These are phyloP conservation scores for Homarus gammarus DNA, from an alignment of 2,888 invertebrate species.

Conservation along the genomic window DNA sequence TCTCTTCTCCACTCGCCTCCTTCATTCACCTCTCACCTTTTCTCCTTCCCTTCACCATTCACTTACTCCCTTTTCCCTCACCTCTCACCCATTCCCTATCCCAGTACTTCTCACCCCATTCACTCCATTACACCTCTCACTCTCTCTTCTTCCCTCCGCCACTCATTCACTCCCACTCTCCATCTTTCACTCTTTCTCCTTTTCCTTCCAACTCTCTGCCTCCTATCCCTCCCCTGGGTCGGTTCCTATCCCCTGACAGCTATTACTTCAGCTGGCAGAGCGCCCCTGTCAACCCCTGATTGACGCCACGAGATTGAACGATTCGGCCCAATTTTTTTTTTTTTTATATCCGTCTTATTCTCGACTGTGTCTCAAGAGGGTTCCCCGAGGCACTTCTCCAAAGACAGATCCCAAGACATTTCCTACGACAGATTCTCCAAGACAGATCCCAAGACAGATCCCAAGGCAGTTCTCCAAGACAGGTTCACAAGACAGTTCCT, in stretches of 20 bases:
- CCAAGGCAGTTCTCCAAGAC: too few species aligned
- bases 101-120: neutral
- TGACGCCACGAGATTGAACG: conserved; percentile 3
- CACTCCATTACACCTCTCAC: neutral
- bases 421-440: too few species aligned
- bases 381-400: too few species aligned
- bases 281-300: neutral
- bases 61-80: neutral
- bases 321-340: neutral
- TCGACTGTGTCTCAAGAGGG: neutral
- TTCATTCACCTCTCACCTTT: neutral
- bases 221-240: neutral
- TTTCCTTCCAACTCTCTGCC: too few species aligned
- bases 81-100: neutral
- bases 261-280: conserved; percentile 7
- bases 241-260: neutral
- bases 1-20: neutral
- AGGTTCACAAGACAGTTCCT: too few species aligned
- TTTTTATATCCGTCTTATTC: neutral
- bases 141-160: too few species aligned
- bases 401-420: too few species aligned
- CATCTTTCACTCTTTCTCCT: too few species aligned
- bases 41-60: neutral
- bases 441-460: too few species aligned
- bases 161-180: too few species aligned